Conservation (phyloP, 2,113 vertebrate genomes). For the Dermatemys mawii region DNA sequence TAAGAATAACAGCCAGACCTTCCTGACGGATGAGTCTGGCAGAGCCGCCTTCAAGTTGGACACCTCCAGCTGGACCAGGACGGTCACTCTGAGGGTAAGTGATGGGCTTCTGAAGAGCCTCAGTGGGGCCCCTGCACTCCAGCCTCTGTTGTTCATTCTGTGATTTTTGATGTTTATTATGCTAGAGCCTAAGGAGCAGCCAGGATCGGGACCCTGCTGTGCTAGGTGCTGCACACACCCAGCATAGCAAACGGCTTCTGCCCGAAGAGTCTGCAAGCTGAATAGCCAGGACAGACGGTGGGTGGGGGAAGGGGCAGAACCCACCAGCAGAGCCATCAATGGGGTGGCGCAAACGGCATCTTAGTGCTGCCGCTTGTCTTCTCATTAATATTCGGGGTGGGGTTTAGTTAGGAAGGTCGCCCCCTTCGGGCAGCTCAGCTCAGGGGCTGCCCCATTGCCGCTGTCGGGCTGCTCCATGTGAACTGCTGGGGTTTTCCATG, state of each 20-base stretch:
- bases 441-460: fast-evolving
- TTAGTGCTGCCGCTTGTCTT: neutral
- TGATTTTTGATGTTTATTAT: neutral
- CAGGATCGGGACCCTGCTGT: too few species aligned
- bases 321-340: neutral
- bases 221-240: neutral
- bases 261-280: too few species aligned
- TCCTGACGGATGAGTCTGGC: constrained; percentile 1
- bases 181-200: too few species aligned
- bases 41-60: constrained; percentile 24
- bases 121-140: fast-evolving
- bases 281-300: too few species aligned
- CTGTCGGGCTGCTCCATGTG: neutral
- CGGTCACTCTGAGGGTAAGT: fast-evolving
- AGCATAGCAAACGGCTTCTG: neutral
- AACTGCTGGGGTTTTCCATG: neutral
- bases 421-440: neutral
- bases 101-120: neutral
- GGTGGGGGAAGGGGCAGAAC: too few species aligned
- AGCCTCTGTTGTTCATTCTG: neutral
- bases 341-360: neutral
- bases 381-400: neutral
- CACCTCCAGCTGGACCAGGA: neutral
- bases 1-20: fast-evolving
- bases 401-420: neutral